A percentile compares a stretch with the other conserved stretches of the same genome.
Conservation (phyloP, 2,797 vertebrate genomes). For the Labeo calbasu region DNA sequence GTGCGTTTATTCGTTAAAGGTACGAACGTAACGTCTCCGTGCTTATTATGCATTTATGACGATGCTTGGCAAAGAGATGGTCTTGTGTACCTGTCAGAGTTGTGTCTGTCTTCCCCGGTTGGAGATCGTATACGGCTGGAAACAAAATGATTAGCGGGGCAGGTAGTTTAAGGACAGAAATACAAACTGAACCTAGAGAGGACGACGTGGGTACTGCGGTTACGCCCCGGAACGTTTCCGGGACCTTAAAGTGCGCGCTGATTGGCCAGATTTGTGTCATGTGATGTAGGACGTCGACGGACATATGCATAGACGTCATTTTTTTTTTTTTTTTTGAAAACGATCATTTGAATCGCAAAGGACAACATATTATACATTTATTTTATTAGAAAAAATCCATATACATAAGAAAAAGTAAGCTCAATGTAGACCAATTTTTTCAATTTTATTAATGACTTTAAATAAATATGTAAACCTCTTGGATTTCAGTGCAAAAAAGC, state of each 20-base stretch:
- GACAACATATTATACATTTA: too few relatives aligned
- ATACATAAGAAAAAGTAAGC: too few relatives aligned
- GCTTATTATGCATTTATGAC: neutral
- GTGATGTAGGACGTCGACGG: neutral
- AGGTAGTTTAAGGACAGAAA: slow-evolving; percentile 24
- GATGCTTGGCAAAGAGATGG: neutral
- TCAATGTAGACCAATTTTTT: too few relatives aligned
- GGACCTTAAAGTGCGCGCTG: neutral
- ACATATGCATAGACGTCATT: too few relatives aligned
- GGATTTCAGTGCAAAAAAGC: too few relatives aligned
- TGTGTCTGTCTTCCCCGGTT: slow-evolving; percentile 39
- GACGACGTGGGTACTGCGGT: neutral
- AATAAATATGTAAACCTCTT: too few relatives aligned
- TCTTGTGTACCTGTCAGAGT: slow-evolving; percentile 44
- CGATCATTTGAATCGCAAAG: too few relatives aligned
- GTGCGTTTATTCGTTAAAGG: neutral
- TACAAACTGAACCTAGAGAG: slow-evolving; percentile 1
- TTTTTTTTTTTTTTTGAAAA: too few relatives aligned
- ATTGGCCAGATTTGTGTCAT: slow-evolving; percentile 19
- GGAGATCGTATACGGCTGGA: slow-evolving; percentile 32
- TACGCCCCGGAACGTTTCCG: neutral
- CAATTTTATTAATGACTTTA: too few relatives aligned
- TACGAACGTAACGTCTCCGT: neutral
- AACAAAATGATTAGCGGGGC: slow-evolving; percentile 18
- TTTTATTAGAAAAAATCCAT: too few relatives aligned